Conservation (phyloP, 2,113 vertebrate species). For the Phalacrocorax pelagicus region DNA sequence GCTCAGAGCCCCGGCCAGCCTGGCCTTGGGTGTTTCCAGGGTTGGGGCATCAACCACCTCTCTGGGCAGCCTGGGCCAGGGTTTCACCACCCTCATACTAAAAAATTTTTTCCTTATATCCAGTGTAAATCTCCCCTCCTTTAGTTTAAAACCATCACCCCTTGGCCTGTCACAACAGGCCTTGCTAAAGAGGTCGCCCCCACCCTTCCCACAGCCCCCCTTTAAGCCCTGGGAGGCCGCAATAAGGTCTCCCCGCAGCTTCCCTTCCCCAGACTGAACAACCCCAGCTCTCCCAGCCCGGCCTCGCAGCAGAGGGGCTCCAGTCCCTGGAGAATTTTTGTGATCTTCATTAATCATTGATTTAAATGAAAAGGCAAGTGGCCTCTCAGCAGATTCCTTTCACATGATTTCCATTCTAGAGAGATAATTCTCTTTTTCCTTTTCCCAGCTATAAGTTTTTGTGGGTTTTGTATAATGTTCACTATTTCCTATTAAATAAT, state of each 20-base stretch:
- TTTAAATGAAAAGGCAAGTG: neutral
- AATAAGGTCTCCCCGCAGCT: neutral
- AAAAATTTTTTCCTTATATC: neutral
- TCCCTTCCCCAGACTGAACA: no score
- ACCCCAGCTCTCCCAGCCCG: neutral
- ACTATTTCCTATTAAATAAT: neutral
- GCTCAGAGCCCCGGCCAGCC: neutral
- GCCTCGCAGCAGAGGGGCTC: accelerated
- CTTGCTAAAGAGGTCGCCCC: accelerated
- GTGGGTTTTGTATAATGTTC: neutral
- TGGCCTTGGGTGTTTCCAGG: neutral
- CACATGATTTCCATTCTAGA: neutral
- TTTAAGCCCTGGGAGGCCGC: accelerated
- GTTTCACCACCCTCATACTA: neutral
- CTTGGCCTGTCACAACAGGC: no score
- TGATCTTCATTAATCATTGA: no score
- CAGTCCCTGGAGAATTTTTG: accelerated
- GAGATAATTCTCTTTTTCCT: neutral
- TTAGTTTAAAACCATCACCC: neutral
- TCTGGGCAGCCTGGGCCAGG: neutral
- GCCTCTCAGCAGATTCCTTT: neutral
- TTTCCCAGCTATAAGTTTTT: neutral
- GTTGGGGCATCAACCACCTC: neutral
- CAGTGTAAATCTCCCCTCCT: neutral
- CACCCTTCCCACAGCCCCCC: accelerated